phyloP scores from a whole-genome alignment of 1,140 invertebrate species.

The Halyomorpha halys region DNA sequence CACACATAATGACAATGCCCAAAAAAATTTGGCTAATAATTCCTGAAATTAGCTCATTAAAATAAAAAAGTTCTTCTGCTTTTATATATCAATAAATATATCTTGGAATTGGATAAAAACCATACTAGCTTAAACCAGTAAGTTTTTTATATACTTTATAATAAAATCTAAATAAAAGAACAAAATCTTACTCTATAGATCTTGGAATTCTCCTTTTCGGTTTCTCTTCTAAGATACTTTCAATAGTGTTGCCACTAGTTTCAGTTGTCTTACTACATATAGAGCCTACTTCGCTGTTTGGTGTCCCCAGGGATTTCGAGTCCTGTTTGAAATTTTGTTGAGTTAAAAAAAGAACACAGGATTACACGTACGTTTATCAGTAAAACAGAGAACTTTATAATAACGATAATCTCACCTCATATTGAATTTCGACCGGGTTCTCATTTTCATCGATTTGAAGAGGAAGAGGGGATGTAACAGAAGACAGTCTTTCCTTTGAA shows the following conservation, averaged over 20 bases:
- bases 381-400: neutral
- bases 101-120: too few relatives aligned
- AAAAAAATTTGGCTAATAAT: too few relatives aligned
- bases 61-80: too few relatives aligned
- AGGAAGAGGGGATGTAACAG: too few relatives aligned
- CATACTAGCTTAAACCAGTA: too few relatives aligned
- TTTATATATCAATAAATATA: too few relatives aligned
- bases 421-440: neutral
- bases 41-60: too few relatives aligned
- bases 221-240: conserved; percentile 13
- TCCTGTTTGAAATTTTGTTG: conserved; percentile 4
- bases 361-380: too few relatives aligned
- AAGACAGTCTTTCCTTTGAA: too few relatives aligned
- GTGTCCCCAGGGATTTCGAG: conserved; percentile 18
- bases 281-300: conserved; percentile 21
- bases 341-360: neutral
- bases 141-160: too few relatives aligned
- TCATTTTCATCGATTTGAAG: neutral
- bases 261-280: conserved; percentile 21
- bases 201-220: conserved; percentile 18
- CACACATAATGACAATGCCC: too few relatives aligned
- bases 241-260: conserved; percentile 12
- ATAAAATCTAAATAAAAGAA: too few relatives aligned
- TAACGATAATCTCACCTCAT: neutral
- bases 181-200: neutral